phyloP scores from a whole-genome alignment of 2,797 vertebrate species.

The Spinus pinus region DNA sequence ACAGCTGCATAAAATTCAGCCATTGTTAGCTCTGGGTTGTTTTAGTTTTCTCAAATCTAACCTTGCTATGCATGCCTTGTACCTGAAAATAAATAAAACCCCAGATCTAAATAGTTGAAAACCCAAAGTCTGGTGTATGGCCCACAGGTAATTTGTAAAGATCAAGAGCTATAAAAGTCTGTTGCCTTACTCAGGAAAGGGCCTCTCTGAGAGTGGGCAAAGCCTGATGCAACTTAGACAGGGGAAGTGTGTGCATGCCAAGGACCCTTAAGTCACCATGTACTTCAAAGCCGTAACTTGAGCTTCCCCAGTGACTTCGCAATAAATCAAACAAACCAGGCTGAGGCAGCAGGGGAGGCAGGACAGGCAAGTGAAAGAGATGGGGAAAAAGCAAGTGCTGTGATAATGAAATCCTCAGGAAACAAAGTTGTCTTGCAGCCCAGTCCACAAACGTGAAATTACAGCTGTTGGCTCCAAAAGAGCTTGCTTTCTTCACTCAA shows the following conservation, averaged over 20 bases:
- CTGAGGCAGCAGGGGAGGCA: background rate
- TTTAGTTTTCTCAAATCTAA: background rate
- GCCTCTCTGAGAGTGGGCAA: constrained; percentile 45
- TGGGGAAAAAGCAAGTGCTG: background rate
- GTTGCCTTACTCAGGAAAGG: constrained; percentile 46
- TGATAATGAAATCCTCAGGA: background rate
- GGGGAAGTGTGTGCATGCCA: constrained; percentile 72
- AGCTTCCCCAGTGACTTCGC: constrained; percentile 77
- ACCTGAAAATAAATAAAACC: background rate
- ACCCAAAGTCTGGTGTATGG: background rate
- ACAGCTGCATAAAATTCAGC: background rate
- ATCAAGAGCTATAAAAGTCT: constrained; percentile 2
- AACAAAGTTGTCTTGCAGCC: background rate
- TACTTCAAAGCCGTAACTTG: constrained; percentile 85
- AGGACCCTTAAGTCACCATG: constrained; percentile 73
- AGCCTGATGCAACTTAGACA: constrained; percentile 64
- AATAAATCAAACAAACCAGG: constrained; percentile 85
- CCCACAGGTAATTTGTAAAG: background rate
- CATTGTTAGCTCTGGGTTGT: background rate
- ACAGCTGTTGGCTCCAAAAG: background rate
- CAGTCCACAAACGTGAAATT: background rate
- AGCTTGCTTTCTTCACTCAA: background rate
- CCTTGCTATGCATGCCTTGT: background rate
- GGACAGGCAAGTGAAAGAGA: background rate
- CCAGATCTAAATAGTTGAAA: background rate